Evolutionary conservation across 2,888 invertebrate species (phyloP), one percentile per base, ranked within the genome.

Genomic region (Drosophila rubida): DNA sequence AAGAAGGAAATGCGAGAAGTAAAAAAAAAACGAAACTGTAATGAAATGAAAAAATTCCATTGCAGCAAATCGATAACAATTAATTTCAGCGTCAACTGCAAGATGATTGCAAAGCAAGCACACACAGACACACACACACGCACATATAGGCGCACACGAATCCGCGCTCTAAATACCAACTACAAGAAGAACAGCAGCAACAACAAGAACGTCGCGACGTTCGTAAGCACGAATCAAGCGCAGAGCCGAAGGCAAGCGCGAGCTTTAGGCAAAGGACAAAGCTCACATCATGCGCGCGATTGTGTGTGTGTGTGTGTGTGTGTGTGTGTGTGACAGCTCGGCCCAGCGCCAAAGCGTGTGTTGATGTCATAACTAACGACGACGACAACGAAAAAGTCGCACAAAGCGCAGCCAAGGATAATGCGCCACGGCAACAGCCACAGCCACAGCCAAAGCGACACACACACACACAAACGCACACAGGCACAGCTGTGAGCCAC

Each of bases 341-440:
- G 48, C 61, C 58, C 51, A 55, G 55, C 41, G 60, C 54, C 63
- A 59, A 82, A 87, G 69, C 85, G 79, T 87, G 78, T 84, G 81
- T 81, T 81, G 82, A 81, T 81, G 81, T 82, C 82, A 87, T 85
- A 82, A 81, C 39, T 46, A 64, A 57, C 58, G 61, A 27, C 51
- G 71, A 74, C 74, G 42, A 64, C 55, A 19, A 25, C 25, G 25
- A 25, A 32, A 32, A 32, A 11, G 32, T 46, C 75, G 46, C 66
- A 67, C 57, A 60, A 65, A 60, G 51, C 62, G 69, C 67, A 78
- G 37, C 51, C 63, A 78, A 81, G 70, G 63, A 74, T 70, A 81
- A 71, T 79, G 75, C 75, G 75, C 76, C 58, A 62, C 49, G 27
- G 48, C 57, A 53, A 63, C 68, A 63, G 23, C 35, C 37, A 30